These are phyloP conservation scores for Falco cherrug DNA, from an alignment of 2,797 vertebrate genomes.

Conservation along the genomic window DNA sequence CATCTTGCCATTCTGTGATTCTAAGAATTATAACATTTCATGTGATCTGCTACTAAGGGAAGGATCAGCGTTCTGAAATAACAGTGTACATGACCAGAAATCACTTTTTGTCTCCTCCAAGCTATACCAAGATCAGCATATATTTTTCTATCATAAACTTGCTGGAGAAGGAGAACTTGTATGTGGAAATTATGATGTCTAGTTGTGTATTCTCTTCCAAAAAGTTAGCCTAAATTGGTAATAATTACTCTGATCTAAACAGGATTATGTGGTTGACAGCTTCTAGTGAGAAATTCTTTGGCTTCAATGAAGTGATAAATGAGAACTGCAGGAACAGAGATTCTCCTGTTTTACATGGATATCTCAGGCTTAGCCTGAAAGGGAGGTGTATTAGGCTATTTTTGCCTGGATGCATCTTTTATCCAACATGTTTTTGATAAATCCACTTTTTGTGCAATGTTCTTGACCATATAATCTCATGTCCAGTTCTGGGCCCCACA, in stretches of 20 bases:
- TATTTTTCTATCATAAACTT: not conserved
- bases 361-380: not conserved
- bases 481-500: not conserved
- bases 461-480: not conserved
- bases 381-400: not conserved
- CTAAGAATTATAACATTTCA: not conserved
- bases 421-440: not conserved
- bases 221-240: not conserved
- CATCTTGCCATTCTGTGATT: not conserved
- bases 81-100: not conserved
- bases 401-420: not conserved
- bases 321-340: not conserved
- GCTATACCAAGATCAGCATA: not conserved
- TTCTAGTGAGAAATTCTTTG: not conserved
- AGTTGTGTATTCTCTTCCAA: not conserved
- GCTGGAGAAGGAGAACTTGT: not conserved
- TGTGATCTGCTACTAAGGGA: not conserved
- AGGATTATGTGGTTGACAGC: not conserved
- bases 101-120: not conserved
- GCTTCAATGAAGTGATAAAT: not conserved
- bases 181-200: not conserved
- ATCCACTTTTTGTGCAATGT: not conserved
- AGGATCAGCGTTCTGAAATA: not conserved
- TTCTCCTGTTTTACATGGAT: not conserved
- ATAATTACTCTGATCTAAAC: not conserved